phyloP scores from a whole-genome alignment of 2,797 vertebrate genomes.

The Podarcis siculus region DNA sequence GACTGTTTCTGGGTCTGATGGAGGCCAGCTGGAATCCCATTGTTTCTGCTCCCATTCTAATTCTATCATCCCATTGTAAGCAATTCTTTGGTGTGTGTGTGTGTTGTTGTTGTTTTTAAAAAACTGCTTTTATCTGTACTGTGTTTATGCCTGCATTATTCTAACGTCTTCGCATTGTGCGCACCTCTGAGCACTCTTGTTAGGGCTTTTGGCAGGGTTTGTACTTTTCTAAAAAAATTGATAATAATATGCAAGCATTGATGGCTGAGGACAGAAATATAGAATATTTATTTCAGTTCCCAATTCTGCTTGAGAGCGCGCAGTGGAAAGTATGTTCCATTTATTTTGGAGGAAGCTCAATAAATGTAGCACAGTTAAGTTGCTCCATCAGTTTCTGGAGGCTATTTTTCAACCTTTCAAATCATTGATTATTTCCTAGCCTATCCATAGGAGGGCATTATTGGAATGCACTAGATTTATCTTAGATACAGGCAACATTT shows the following conservation, averaged over 20 bases:
- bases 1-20: not conserved
- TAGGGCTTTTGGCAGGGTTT: not conserved
- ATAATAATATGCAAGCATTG: not conserved
- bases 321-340: not conserved
- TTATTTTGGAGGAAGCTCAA: not conserved
- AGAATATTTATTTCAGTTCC: not conserved
- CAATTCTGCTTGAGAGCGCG: not conserved
- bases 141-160: not conserved
- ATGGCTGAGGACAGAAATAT: not conserved
- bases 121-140: no score
- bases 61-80: not conserved
- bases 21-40: not conserved
- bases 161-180: not conserved
- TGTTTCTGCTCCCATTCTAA: not conserved
- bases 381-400: not conserved
- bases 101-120: not conserved
- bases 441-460: not conserved
- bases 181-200: not conserved
- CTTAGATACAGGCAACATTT: not conserved
- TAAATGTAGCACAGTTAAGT: not conserved
- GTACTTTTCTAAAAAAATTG: not conserved
- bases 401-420: not conserved
- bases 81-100: no score
- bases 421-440: not conserved
- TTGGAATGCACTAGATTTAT: not conserved